Conservation (phyloP, 2,113 vertebrate species). For the Stigmatopora nigra region DNA sequence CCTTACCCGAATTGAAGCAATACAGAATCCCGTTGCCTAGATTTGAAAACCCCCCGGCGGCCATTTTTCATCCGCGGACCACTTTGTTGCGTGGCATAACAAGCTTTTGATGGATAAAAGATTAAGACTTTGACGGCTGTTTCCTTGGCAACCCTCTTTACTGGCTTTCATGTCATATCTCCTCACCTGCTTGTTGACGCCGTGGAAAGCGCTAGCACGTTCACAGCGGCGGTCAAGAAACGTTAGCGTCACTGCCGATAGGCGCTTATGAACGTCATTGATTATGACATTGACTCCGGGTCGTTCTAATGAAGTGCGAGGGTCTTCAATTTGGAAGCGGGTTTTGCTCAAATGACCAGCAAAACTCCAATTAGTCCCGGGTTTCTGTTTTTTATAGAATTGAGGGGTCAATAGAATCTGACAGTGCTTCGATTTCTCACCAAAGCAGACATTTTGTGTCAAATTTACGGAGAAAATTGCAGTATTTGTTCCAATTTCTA, state of each 20-base stretch:
- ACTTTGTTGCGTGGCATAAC: constrained; percentile 9
- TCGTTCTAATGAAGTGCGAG: neutral
- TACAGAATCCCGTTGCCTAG: neutral
- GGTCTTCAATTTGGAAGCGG: neutral
- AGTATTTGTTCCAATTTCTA: no score
- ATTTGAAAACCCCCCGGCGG: no score
- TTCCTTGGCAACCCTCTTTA: constrained; percentile 68
- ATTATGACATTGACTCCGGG: neutral
- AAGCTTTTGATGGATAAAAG: constrained; percentile 60
- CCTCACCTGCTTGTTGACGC: constrained; percentile 41
- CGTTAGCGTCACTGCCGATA: constrained; percentile 22
- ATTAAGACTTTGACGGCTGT: constrained; percentile 53
- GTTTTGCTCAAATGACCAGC: neutral
- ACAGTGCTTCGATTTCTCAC: no score
- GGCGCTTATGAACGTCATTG: constrained; percentile 20
- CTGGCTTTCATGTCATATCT: constrained; percentile 53
- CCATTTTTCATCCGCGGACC: constrained; percentile 18
- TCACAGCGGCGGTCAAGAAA: constrained; percentile 21
- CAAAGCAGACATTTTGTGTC: no score
- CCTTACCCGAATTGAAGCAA: neutral
- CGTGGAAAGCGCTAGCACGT: constrained; percentile 29
- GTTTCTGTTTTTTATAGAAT: neutral
- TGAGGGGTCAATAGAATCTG: no score
- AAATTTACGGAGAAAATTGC: no score
- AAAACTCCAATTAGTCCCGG: no score